These are phyloP conservation scores for Seira sanloemensis DNA, from an alignment of 2,888 invertebrate species.

Conservation along the genomic window DNA sequence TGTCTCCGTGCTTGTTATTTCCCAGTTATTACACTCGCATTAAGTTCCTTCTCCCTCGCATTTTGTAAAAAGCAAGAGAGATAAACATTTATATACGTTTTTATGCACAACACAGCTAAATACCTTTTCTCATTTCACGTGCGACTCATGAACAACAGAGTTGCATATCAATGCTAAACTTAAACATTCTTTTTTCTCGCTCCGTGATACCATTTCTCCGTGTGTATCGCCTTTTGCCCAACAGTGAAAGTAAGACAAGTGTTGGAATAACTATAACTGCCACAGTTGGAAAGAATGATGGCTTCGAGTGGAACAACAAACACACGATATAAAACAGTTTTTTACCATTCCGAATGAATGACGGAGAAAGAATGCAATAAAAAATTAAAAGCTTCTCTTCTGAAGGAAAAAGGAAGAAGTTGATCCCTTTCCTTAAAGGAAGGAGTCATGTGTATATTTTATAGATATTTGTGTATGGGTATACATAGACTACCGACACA, in stretches of 20 bases:
- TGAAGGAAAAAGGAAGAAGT: slow-evolving; percentile 1
- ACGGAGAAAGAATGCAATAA: slow-evolving; percentile 31
- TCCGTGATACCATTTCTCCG: background rate
- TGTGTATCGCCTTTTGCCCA: background rate
- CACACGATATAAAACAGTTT: background rate
- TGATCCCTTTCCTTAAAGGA: too few species aligned
- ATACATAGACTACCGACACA: too few species aligned
- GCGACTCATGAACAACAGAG: background rate
- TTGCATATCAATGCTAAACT: background rate
- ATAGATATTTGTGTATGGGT: too few species aligned
- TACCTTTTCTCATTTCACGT: background rate
- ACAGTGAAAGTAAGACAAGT: background rate
- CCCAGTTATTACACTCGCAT: background rate
- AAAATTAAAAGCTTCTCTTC: slow-evolving; percentile 53
- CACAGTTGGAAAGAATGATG: background rate
- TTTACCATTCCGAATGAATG: background rate
- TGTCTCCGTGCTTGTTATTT: background rate
- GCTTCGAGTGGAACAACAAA: background rate
- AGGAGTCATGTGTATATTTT: too few species aligned
- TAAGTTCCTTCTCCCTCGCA: background rate
- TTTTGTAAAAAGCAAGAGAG: background rate
- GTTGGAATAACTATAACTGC: background rate
- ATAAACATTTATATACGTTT: background rate
- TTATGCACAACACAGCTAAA: background rate
- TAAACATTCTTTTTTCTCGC: background rate